A percentile compares a stretch with the other conserved stretches of the same genome.
phyloP scores from a whole-genome alignment of 37 sponge, comb jelly and placozoan genomes.

The Ianthella basta region DNA sequence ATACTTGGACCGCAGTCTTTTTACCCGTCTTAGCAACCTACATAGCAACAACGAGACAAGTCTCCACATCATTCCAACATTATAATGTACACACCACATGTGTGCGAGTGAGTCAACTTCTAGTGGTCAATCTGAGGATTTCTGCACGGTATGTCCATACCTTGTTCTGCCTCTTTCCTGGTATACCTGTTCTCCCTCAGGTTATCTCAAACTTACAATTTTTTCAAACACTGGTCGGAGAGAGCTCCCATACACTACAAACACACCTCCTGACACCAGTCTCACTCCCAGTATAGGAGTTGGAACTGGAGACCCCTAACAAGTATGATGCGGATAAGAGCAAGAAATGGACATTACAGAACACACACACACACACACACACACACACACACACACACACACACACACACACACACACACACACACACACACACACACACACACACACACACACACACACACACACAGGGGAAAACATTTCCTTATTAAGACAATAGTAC shows the following conservation, averaged over 20 bases:
- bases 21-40: too few relatives aligned
- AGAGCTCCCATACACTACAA: not conserved
- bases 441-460: too few relatives aligned
- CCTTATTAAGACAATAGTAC: not conserved
- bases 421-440: slow-evolving; percentile 5
- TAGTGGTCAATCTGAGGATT: too few relatives aligned
- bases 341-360: not conserved
- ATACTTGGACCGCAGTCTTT: not conserved
- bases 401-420: slow-evolving; percentile 21
- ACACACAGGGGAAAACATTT: not conserved
- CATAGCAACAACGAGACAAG: too few relatives aligned
- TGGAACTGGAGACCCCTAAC: slow-evolving; percentile 13
- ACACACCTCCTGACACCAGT: not conserved
- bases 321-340: not conserved
- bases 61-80: too few relatives aligned
- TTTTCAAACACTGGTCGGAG: not conserved
- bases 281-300: slow-evolving; percentile 7
- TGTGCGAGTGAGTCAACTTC: too few relatives aligned
- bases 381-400: slow-evolving; percentile 14
- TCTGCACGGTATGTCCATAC: too few relatives aligned
- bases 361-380: not conserved
- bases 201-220: slow-evolving; percentile 7
- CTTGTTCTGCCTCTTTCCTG: too few relatives aligned
- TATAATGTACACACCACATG: too few relatives aligned
- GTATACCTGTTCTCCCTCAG: too few relatives aligned